phyloP scores from a whole-genome alignment of 2,888 invertebrate genomes.

The Epinotia bilunana region DNA sequence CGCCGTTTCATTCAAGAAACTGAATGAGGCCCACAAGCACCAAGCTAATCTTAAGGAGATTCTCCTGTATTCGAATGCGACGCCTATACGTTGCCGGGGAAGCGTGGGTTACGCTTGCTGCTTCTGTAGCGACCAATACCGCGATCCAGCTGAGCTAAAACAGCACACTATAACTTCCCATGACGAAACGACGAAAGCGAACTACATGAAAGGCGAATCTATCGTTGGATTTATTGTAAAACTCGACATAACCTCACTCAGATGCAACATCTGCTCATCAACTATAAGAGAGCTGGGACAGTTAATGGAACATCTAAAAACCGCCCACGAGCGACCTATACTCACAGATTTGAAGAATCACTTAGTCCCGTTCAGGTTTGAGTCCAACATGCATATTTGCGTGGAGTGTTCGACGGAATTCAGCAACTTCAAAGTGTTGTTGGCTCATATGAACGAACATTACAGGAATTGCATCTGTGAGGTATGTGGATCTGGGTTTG shows the following conservation, averaged over 20 bases:
- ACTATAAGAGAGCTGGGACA: conserved; percentile 51
- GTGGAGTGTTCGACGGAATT: conserved; percentile 48
- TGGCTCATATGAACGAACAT: conserved; percentile 69
- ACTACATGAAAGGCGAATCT: conserved; percentile 59
- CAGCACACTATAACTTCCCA: conserved; percentile 61
- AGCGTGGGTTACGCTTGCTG: conserved; percentile 66
- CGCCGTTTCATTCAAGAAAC: conserved; percentile 36
- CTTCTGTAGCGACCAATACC: conserved; percentile 63
- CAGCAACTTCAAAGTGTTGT: conserved; percentile 61
- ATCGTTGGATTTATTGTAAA: conserved; percentile 57
- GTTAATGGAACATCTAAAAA: conserved; percentile 55
- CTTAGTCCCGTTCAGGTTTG: conserved; percentile 63
- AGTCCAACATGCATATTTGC: conserved; percentile 43
- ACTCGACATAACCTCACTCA: conserved; percentile 62
- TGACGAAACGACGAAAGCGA: conserved; percentile 53
- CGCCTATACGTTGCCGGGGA: conserved; percentile 65
- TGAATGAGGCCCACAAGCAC: conserved; percentile 56
- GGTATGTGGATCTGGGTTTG: conserved; percentile 77
- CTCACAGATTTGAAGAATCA: conserved; percentile 57
- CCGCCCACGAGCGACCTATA: conserved; percentile 53
- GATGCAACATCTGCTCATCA: conserved; percentile 57
- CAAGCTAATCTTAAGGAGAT: conserved; percentile 64
- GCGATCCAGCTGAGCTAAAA: conserved; percentile 62
- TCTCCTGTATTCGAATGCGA: conserved; percentile 67
- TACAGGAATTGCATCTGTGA: conserved; percentile 78